These are phyloP conservation scores for Eulemur rubriventer DNA, from an alignment of 2,797 vertebrate genomes.

Conservation along the genomic window DNA sequence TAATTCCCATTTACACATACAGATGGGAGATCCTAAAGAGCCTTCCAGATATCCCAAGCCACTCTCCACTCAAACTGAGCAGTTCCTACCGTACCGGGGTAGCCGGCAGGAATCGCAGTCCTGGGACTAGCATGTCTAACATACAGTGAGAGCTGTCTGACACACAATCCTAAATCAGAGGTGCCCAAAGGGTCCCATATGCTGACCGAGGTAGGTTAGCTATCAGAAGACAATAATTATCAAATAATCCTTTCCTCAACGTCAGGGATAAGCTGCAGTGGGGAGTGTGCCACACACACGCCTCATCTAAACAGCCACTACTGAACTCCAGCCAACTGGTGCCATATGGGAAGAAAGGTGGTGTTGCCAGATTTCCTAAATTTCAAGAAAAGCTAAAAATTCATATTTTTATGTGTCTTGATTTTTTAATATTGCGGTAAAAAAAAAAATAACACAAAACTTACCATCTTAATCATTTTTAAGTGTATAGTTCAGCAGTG, in stretches of 20 bases:
- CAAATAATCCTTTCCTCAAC: not conserved
- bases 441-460: not conserved
- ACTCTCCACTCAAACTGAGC: not conserved
- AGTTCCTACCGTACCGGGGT: not conserved
- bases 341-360: conserved; percentile 6
- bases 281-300: not conserved
- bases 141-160: not conserved
- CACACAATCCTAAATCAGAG: not conserved
- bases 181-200: not conserved
- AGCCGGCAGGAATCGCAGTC: not conserved
- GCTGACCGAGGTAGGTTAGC: not conserved
- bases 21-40: not conserved
- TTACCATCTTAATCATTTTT: not conserved
- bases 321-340: not conserved
- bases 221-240: not conserved
- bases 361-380: not conserved
- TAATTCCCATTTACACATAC: not conserved
- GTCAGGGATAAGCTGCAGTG: not conserved
- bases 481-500: not conserved
- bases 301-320: not conserved
- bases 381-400: conserved; percentile 42
- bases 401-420: not conserved
- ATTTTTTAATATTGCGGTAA: not conserved
- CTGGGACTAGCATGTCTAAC: not conserved
- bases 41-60: not conserved